Base-by-base conservation (phyloP, 2,888 invertebrate genomes). In the Hydroisotoma schaefferi region DNA sequence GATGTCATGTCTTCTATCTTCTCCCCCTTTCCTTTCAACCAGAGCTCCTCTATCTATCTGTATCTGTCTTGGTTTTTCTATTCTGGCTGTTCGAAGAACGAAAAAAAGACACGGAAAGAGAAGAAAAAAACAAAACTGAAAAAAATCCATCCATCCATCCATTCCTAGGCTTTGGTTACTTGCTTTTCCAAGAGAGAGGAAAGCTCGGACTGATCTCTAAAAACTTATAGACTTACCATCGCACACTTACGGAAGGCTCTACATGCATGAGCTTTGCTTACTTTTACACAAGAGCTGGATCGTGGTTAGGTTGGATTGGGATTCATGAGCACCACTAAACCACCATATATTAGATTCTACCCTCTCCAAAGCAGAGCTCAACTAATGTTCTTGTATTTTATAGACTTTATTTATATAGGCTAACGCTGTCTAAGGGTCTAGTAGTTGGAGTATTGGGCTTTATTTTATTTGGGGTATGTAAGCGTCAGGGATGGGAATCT, bases 1-100 rank as follows among this genome's bases (percentile, higher is more conserved):
- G 52, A 52, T 52, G 52, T 52, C 52, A 52, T 33, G 52, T 49
- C 49, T 28, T 25, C 46, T 49, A 49, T 27, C 26, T 49, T 27
- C n/a, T n/a, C 28, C 27, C 49, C 28, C 25, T 52, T 33, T 37
- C 49, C 27, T 49, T 33, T 52, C 52, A 37, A 22, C 37, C 52
- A 49, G 25, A 46, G 46, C 46, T 46, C 25, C 46, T 10, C 46
- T 46, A 46, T 46, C 46, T 46, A 46, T 46, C 46, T 46, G 46
- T 46, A 46, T 46, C 46, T 46, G 46, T 46, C 46, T 46, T 46
- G 25, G 23, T 46, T 46, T 46, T 46, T 43, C 20, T 20, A 15
- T 20, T 6, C n/a, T n/a, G n/a, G n/a, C 43, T 43, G 8, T 25
- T 46, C 15, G 4, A 12, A 8, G 22, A 46, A 12, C 3, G 6